Conservation (phyloP, 2,888 invertebrate genomes). For the Gibbula magus region DNA sequence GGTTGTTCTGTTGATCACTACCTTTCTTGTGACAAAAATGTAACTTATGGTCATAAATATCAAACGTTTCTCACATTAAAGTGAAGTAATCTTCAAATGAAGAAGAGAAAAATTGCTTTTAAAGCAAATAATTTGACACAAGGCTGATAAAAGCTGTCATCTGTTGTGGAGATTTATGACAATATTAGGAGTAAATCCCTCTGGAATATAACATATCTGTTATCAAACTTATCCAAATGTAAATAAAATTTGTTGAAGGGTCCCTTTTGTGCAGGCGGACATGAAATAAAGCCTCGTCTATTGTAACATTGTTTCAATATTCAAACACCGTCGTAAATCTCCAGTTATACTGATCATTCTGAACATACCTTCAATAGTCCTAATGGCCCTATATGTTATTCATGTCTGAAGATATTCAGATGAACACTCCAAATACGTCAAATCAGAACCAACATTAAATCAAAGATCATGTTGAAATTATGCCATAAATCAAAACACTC, state of each 20-base stretch:
- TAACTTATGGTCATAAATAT: conserved; percentile 1
- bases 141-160: background rate
- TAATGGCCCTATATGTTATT: background rate
- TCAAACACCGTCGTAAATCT: conserved; percentile 15
- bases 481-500: conserved; percentile 11
- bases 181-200: background rate
- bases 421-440: background rate
- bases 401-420: background rate
- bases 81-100: background rate
- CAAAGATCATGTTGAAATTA: conserved; percentile 17
- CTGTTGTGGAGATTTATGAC: background rate
- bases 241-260: background rate
- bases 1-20: background rate
- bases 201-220: background rate
- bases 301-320: background rate
- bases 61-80: conserved; percentile 4
- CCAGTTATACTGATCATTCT: no score
- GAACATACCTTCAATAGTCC: no score
- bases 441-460: conserved; percentile 11
- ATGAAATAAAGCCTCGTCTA: conserved; percentile 7
- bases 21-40: background rate
- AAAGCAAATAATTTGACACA: conserved; percentile 5
- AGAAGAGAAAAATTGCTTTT: background rate
- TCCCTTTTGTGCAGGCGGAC: background rate
- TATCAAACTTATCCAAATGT: conserved; percentile 20